phyloP scores from a whole-genome alignment of 2,113 vertebrate genomes.

The Callithrix jacchus region DNA sequence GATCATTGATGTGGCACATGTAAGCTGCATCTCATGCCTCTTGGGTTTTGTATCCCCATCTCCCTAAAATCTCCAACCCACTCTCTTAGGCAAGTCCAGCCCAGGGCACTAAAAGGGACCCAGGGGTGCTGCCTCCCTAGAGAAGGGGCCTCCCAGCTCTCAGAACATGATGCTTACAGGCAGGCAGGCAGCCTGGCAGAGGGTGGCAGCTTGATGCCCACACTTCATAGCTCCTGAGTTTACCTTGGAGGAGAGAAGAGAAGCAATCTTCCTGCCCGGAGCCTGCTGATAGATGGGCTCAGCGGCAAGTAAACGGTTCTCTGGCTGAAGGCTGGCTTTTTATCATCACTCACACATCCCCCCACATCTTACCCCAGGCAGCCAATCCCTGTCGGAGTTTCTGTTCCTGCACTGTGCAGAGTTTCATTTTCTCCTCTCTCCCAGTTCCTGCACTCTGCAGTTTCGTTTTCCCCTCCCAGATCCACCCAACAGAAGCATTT shows the following conservation, averaged over 20 bases:
- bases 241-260: slow-evolving; percentile 56
- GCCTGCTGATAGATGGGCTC: slow-evolving; percentile 9
- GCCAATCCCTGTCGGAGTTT: slow-evolving; percentile 59
- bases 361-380: slow-evolving; percentile 9
- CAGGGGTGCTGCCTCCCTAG: not conserved
- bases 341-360: slow-evolving; percentile 18
- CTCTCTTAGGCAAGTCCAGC: not conserved
- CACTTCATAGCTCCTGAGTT: slow-evolving; percentile 18
- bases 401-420: slow-evolving; percentile 7
- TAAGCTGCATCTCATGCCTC: not conserved
- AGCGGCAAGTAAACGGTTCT: not conserved
- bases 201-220: not conserved
- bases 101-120: not conserved
- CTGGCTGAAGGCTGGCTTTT: slow-evolving; percentile 41
- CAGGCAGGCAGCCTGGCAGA: not conserved
- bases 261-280: not conserved
- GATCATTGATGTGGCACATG: not conserved
- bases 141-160: not conserved
- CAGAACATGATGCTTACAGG: not conserved
- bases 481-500: not conserved
- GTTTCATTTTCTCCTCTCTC: not conserved
- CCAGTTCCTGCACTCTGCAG: not conserved
- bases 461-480: not conserved
- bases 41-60: not conserved
- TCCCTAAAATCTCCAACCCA: not conserved